Base-by-base conservation (phyloP, 1,140 invertebrate genomes). In the Drosophila jambulina region DNA sequence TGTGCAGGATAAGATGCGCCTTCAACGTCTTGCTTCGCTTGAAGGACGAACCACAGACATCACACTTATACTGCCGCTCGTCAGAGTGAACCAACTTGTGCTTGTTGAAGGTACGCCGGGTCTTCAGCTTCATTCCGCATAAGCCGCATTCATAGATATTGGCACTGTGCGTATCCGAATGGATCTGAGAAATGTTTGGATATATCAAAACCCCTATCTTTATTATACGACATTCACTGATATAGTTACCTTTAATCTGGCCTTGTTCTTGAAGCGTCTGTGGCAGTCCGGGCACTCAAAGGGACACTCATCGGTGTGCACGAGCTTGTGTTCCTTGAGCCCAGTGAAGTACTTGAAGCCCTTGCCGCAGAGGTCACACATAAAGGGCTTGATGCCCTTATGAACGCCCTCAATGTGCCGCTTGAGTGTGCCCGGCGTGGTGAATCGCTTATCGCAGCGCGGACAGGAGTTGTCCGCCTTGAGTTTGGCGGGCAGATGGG, bases 291-390 rank as follows among this genome's bases (percentile, higher is more conserved):
- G 74, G 69, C 94, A 94, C 36, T 93, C 91, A 56, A 93, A 94
- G 5, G 94, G 94, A 48, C 93, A 91, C 8, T 93, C 93, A 56
- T 94, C 93, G 7, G 92, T 94, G 67, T 94, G 94, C 2, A 93
- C 93, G 15, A 93, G 88, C 62, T 93, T 93, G 81, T 94, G 94
- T 23, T 94, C 93, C 34, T 93, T 93, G 1, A 94, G 82, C 0
- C 92, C 93, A 0, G 92, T 91, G 21, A 93, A 91, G 8, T 93
- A 93, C 62, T 93, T 94, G 38, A 94, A 93, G 4, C 82, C 76
- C 36, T 93, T 93, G 4, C 93, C 93, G 61, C 94, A 94, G 42
- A 93, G 80, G 36, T 93, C 93, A 71, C 94, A 94, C 2, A 93
- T 88, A 57, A 86, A 94, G 6, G 94, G 93, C 54, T 93, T 91